A percentile compares a stretch with the other conserved stretches of the same genome.
These are phyloP conservation scores for Automeris io DNA, from an alignment of 2,888 invertebrate species.

Conservation along the genomic window DNA sequence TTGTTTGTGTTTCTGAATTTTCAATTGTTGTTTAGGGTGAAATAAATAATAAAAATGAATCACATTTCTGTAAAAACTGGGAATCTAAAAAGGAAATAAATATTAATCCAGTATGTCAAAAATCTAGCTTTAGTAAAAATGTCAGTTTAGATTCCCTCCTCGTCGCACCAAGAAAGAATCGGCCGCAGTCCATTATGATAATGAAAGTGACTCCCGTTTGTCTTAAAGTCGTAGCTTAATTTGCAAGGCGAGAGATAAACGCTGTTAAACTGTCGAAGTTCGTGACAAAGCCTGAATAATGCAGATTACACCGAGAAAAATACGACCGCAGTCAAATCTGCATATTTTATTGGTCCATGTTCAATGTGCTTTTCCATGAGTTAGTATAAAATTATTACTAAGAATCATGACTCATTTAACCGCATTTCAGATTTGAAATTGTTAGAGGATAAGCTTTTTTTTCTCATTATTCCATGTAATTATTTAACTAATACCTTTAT, in stretches of 20 bases:
- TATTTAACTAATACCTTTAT: no score
- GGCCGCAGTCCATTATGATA: slow-evolving; percentile 72
- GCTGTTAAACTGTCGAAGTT: slow-evolving; percentile 78
- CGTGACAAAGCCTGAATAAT: slow-evolving; percentile 77
- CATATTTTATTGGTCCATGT: slow-evolving; percentile 74
- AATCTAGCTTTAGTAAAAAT: slow-evolving; percentile 37
- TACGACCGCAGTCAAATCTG: slow-evolving; percentile 74
- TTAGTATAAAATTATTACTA: slow-evolving; percentile 40
- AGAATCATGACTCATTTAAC: slow-evolving; percentile 19
- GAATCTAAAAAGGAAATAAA: no score
- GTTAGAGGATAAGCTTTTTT: slow-evolving; percentile 1
- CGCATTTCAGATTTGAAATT: slow-evolving; percentile 6
- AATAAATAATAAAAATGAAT: slow-evolving; percentile 20
- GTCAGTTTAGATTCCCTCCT: slow-evolving; percentile 51
- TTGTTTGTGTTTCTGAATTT: no score
- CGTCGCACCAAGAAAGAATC: slow-evolving; percentile 69
- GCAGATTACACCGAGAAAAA: slow-evolving; percentile 77
- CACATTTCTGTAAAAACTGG: slow-evolving; percentile 19
- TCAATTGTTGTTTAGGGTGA: no score
- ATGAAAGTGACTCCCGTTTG: slow-evolving; percentile 76
- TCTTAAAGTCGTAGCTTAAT: slow-evolving; percentile 77
- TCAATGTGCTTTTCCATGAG: slow-evolving; percentile 53
- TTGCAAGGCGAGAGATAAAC: slow-evolving; percentile 77
- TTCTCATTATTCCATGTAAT: no score
- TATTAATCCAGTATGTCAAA: slow-evolving; percentile 10